A percentile compares a stretch with the other conserved stretches of the same genome.
These are phyloP conservation scores for Amblyjoppa proteus DNA, from an alignment of 2,888 invertebrate species.

Conservation along the genomic window DNA sequence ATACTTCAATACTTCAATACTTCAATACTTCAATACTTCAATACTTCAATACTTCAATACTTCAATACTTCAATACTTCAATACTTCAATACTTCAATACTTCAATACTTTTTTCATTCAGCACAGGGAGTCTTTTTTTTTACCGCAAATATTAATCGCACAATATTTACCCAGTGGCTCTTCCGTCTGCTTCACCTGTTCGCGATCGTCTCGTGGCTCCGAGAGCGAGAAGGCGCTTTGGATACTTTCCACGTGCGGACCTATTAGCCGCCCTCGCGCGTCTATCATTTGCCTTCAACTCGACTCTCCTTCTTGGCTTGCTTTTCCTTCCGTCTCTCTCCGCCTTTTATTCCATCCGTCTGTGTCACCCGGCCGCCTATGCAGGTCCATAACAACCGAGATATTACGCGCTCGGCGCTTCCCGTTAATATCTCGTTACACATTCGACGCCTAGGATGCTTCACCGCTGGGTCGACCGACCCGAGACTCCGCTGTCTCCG, in stretches of 20 bases:
- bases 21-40: no score
- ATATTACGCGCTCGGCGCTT: not conserved
- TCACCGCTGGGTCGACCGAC: constrained; percentile 14
- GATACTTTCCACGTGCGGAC: constrained; percentile 60
- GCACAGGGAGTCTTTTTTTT: no score
- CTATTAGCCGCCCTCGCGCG: constrained; percentile 44
- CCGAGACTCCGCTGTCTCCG: constrained; percentile 18
- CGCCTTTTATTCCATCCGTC: constrained; percentile 43
- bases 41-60: no score
- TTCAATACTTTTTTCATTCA: no score
- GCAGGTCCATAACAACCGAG: constrained; percentile 21
- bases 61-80: no score
- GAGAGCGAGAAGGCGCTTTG: constrained; percentile 24
- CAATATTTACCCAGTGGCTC: not conserved
- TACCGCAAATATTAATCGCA: no score
- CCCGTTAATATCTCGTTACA: constrained; percentile 38
- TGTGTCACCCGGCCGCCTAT: constrained; percentile 54
- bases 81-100: no score
- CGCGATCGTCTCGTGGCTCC: constrained; percentile 37
- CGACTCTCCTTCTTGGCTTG: not conserved
- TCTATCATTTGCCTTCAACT: constrained; percentile 36
- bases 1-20: no score
- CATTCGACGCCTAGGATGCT: constrained; percentile 26
- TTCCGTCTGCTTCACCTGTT: constrained; percentile 57
- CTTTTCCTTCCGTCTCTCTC: constrained; percentile 13